A percentile compares a stretch with the other conserved stretches of the same genome.
Conservation (phyloP, 2,888 invertebrate species). For the Malachius bipustulatus region DNA sequence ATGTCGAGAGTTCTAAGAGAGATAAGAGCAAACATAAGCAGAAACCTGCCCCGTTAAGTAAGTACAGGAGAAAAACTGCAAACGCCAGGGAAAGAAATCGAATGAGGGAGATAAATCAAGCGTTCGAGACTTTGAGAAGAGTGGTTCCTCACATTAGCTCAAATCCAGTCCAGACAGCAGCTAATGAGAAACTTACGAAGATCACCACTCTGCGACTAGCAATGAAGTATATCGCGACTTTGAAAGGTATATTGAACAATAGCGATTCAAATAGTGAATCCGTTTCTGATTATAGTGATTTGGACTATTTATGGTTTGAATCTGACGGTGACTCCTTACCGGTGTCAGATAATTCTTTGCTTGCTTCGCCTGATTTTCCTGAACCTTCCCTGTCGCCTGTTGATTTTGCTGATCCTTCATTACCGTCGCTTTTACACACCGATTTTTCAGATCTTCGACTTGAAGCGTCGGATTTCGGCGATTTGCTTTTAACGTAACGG, state of each 20-base stretch:
- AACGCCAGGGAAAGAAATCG: slow-evolving; percentile 78
- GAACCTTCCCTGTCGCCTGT: slow-evolving; percentile 47
- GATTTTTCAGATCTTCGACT: slow-evolving; percentile 33
- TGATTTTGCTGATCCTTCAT: slow-evolving; percentile 36
- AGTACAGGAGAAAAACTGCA: slow-evolving; percentile 80
- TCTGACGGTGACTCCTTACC: slow-evolving; percentile 48
- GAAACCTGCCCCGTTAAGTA: slow-evolving; percentile 66
- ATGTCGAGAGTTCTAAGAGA: slow-evolving; percentile 16
- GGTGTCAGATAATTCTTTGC: slow-evolving; percentile 43
- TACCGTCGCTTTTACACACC: slow-evolving; percentile 31
- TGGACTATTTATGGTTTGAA: slow-evolving; percentile 41
- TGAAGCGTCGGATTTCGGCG: slow-evolving; percentile 33
- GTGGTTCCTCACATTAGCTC: slow-evolving; percentile 56
- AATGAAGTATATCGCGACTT: slow-evolving; percentile 73
- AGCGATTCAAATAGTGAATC: slow-evolving; percentile 10
- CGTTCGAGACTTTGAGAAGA: slow-evolving; percentile 69
- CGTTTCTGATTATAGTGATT: slow-evolving; percentile 30
- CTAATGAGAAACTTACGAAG: slow-evolving; percentile 76
- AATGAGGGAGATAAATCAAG: slow-evolving; percentile 83
- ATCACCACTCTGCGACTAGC: slow-evolving; percentile 79
- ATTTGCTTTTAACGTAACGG: slow-evolving; percentile 33
- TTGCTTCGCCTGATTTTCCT: slow-evolving; percentile 39
- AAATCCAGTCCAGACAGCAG: slow-evolving; percentile 34
- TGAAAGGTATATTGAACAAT: slow-evolving; percentile 49
- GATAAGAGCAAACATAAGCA: slow-evolving; percentile 41